Percentiles rank a stretch among this genome's conserved stretches.
phyloP scores from a whole-genome alignment of 2,797 vertebrate genomes.

The Neosilurus hyrtlii region DNA sequence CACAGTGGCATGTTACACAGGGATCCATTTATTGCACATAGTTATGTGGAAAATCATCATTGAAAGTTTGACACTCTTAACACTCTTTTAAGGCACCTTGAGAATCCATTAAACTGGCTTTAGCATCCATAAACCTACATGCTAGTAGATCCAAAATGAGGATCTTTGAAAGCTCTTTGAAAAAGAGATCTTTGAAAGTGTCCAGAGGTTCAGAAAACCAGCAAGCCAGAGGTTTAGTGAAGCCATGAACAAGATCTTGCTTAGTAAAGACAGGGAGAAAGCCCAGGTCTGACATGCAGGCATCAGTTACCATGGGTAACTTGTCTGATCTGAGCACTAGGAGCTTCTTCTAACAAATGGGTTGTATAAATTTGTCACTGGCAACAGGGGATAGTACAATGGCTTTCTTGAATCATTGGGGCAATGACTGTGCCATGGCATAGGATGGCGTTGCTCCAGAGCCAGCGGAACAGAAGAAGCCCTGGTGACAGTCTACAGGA shows the following conservation, averaged over 20 bases:
- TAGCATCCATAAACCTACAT: neutral
- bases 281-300: neutral
- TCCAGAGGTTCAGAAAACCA: neutral
- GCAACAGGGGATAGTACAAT: neutral
- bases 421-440: neutral
- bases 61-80: no score
- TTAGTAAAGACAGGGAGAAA: neutral
- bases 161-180: no score
- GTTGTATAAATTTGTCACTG: neutral
- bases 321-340: neutral
- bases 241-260: neutral
- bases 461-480: neutral
- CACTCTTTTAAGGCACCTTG: neutral
- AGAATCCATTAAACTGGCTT: no score
- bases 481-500: no score
- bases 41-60: no score
- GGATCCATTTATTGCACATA: no score
- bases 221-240: neutral
- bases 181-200: neutral
- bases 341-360: neutral
- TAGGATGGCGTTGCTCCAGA: neutral
- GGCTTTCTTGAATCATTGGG: neutral
- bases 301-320: neutral
- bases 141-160: neutral
- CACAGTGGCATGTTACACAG: no score